Conservation (phyloP, 2,888 invertebrate genomes). For the Epistrophella euchroma region DNA sequence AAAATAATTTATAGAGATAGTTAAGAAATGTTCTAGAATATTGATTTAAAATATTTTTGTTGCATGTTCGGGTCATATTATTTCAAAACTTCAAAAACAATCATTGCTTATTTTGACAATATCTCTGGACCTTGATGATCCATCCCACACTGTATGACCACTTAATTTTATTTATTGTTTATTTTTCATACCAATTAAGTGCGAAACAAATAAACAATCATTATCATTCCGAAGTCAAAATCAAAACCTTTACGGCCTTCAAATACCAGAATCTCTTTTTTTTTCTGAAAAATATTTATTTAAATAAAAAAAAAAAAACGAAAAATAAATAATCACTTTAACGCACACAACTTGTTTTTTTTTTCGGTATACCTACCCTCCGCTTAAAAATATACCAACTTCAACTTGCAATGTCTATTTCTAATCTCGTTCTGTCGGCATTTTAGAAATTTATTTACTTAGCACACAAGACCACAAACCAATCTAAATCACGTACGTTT, state of each 20-base stretch:
- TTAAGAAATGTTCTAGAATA: too few relatives aligned
- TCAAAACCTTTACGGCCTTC: conserved; percentile 46
- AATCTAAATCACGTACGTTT: conserved; percentile 60
- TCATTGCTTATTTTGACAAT: too few relatives aligned
- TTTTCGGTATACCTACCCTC: not conserved
- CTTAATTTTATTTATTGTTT: conserved; percentile 27
- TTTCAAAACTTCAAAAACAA: too few relatives aligned
- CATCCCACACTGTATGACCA: not conserved
- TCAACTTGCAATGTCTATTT: conserved; percentile 54
- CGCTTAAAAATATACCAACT: conserved; percentile 47
- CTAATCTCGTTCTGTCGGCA: conserved; percentile 72
- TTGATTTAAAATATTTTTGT: too few relatives aligned
- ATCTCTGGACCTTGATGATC: conserved; percentile 4
- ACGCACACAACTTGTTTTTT: not conserved
- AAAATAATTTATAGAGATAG: too few relatives aligned
- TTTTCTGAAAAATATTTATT: conserved; percentile 17
- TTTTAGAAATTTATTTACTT: conserved; percentile 63
- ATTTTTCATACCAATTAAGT: conserved; percentile 40
- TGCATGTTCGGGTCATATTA: too few relatives aligned
- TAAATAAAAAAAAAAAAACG: not conserved
- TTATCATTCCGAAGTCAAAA: conserved; percentile 55
- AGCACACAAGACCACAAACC: conserved; percentile 27
- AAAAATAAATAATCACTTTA: conserved; percentile 16
- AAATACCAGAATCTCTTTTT: conserved; percentile 53
- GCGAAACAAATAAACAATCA: conserved; percentile 58